A percentile compares a stretch with the other conserved stretches of the same genome.
Evolutionary conservation across 2,888 invertebrate species (phyloP).

Genomic region (Stictocephala bisonia): DNA sequence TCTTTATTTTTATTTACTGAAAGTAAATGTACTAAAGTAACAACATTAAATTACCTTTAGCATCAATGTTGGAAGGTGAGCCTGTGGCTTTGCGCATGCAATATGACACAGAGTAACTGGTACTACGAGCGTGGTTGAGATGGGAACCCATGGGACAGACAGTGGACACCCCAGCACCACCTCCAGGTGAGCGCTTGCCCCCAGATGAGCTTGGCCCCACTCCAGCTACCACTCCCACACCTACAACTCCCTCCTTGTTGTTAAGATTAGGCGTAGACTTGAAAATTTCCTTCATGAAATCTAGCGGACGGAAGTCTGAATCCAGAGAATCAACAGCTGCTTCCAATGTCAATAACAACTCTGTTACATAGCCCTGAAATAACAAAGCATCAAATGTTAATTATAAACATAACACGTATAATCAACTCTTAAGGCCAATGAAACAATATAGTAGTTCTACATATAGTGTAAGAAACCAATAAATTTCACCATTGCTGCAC

Average conservation of each 20-base stretch:
- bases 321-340: constrained; percentile 95
- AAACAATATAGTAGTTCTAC: too few species aligned
- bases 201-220: constrained; percentile 47
- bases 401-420: too few species aligned
- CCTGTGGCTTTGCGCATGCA: constrained; percentile 80
- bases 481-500: background rate
- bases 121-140: constrained; percentile 80
- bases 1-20: too few species aligned
- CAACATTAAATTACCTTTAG: constrained; percentile 57
- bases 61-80: constrained; percentile 65
- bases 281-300: constrained; percentile 95
- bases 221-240: constrained; percentile 69
- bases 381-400: constrained; percentile 1
- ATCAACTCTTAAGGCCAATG: too few species aligned
- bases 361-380: constrained; percentile 93
- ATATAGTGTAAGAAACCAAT: background rate
- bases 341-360: constrained; percentile 93
- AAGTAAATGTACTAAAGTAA: too few species aligned
- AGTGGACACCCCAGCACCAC: constrained; percentile 67
- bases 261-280: constrained; percentile 96
- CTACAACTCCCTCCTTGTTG: constrained; percentile 75
- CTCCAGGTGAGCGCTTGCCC: constrained; percentile 64
- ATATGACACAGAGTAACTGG: constrained; percentile 92
- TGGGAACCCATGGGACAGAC: constrained; percentile 59
- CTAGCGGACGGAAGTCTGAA: constrained; percentile 89